These are phyloP conservation scores for Baccha elongata DNA, from an alignment of 2,888 invertebrate genomes.

Conservation along the genomic window DNA sequence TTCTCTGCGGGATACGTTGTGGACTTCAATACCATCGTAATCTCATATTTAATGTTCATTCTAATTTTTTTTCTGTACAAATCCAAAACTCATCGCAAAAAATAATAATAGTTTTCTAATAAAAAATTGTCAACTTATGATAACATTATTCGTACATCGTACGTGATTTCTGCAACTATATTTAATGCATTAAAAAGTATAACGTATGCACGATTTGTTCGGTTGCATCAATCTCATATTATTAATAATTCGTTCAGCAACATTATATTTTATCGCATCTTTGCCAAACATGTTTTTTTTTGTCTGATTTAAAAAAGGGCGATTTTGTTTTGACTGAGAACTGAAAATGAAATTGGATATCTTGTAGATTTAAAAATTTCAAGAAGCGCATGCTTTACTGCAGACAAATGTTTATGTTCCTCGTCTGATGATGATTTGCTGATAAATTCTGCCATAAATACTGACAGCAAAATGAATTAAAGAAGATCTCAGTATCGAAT, in stretches of 20 bases:
- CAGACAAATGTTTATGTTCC: slow-evolving; percentile 54
- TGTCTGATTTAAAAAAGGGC: background rate
- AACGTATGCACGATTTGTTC: slow-evolving; percentile 26
- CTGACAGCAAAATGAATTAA: slow-evolving; percentile 61
- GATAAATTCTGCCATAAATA: slow-evolving; percentile 33
- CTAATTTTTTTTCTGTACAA: no score
- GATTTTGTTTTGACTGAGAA: slow-evolving; percentile 34
- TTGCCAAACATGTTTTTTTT: slow-evolving; percentile 17
- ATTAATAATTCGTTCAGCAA: slow-evolving; percentile 19
- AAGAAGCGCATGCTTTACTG: slow-evolving; percentile 65
- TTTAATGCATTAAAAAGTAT: slow-evolving; percentile 11
- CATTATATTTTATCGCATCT: slow-evolving; percentile 40
- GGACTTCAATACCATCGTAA: no score
- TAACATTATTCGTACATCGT: slow-evolving; percentile 1
- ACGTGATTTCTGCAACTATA: slow-evolving; percentile 49
- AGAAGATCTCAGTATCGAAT: slow-evolving; percentile 67
- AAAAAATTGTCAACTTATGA: background rate
- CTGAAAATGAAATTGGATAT: slow-evolving; percentile 53
- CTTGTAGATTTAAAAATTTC: slow-evolving; percentile 21
- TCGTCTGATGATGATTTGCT: slow-evolving; percentile 50
- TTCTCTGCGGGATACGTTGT: no score
- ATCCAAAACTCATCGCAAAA: no score
- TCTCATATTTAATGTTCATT: no score
- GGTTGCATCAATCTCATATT: slow-evolving; percentile 39
- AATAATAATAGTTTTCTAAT: no score